These are phyloP conservation scores for Ethmia dodecea DNA, from an alignment of 2,888 invertebrate species.

Conservation along the genomic window DNA sequence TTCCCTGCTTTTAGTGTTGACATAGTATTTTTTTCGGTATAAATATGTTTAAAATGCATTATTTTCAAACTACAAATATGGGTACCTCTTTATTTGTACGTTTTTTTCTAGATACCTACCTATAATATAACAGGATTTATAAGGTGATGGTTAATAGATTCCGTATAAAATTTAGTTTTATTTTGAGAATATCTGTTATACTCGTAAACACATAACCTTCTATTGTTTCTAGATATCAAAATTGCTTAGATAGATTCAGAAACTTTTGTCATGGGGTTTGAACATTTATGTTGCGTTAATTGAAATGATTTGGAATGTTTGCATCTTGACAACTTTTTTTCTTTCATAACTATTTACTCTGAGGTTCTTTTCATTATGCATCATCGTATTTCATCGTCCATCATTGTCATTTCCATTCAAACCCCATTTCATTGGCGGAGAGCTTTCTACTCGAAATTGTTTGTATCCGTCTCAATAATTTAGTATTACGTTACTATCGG, in stretches of 20 bases:
- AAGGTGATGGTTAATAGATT: slow-evolving; percentile 42
- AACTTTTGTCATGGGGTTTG: slow-evolving; percentile 73
- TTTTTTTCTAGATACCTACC: slow-evolving; percentile 4
- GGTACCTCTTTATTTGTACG: no score
- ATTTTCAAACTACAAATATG: slow-evolving; percentile 26
- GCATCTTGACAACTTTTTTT: slow-evolving; percentile 78
- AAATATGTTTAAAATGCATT: no score
- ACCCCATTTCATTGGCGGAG: slow-evolving; percentile 75
- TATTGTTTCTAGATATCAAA: slow-evolving; percentile 39
- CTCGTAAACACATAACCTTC: slow-evolving; percentile 13
- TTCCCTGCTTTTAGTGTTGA: no score
- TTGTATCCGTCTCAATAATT: slow-evolving; percentile 6
- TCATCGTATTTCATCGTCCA: slow-evolving; percentile 45
- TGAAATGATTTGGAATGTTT: slow-evolving; percentile 67
- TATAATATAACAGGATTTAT: slow-evolving; percentile 7
- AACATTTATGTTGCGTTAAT: slow-evolving; percentile 65
- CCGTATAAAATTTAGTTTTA: neutral
- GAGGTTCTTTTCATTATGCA: slow-evolving; percentile 50
- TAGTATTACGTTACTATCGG: slow-evolving; percentile 33
- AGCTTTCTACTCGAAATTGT: slow-evolving; percentile 52
- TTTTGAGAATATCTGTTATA: slow-evolving; percentile 15
- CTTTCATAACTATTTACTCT: slow-evolving; percentile 46
- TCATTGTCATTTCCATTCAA: slow-evolving; percentile 61
- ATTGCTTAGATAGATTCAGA: slow-evolving; percentile 50
- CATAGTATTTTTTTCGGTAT: no score